Conservation (phyloP, 2,797 vertebrate species). For the Muscicapa striata region DNA sequence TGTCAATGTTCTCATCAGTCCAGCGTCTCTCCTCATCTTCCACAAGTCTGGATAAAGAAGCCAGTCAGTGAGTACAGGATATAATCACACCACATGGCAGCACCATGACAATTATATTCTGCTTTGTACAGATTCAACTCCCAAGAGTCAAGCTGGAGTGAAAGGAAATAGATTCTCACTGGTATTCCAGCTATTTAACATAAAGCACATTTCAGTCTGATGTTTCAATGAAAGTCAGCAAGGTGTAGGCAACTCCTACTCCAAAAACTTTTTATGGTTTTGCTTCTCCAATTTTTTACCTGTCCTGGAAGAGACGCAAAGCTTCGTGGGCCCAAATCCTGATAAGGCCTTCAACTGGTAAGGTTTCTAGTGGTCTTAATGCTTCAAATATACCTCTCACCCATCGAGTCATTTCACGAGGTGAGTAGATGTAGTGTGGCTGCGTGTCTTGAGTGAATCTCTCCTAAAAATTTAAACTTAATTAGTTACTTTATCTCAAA, state of each 20-base stretch:
- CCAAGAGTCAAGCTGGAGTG: neutral
- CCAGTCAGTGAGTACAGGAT: neutral
- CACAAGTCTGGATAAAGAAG: slow-evolving; percentile 83
- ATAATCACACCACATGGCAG: neutral
- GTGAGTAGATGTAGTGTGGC: slow-evolving; percentile 98
- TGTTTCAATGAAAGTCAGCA: neutral
- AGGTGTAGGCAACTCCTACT: neutral
- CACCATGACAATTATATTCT: neutral
- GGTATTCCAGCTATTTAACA: neutral
- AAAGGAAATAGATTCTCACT: neutral
- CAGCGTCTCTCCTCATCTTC: slow-evolving; percentile 96
- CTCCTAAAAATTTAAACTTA: slow-evolving; percentile 79
- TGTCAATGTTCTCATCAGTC: slow-evolving; percentile 98
- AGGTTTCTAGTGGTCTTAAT: slow-evolving; percentile 91
- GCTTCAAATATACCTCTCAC: slow-evolving; percentile 98
- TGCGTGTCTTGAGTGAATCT: slow-evolving; percentile 98
- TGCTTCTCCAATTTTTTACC: slow-evolving; percentile 74
- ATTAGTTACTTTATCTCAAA: neutral
- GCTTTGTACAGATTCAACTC: neutral
- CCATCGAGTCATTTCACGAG: slow-evolving; percentile 99
- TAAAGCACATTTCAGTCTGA: neutral
- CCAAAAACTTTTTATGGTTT: neutral
- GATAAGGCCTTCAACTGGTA: slow-evolving; percentile 96
- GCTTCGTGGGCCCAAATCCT: slow-evolving; percentile 99
- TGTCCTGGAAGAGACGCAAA: slow-evolving; percentile 97